Evolutionary conservation across 2,888 invertebrate species (phyloP).

Genomic region (Polymixis flavicincta): DNA sequence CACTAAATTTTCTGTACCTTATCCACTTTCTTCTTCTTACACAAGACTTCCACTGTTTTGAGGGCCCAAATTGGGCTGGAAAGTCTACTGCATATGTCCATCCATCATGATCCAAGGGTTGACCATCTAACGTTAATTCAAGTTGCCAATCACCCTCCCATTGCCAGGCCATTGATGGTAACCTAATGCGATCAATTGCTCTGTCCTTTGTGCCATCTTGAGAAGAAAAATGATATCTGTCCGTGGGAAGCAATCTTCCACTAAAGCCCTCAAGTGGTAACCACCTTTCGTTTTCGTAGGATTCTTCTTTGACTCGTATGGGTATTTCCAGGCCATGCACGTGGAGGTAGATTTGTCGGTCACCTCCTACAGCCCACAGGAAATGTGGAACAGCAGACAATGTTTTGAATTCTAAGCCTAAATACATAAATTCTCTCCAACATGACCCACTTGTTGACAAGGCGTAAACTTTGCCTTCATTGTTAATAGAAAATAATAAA

Average conservation of each 20-base stretch:
- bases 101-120: conserved; percentile 96
- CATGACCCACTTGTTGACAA: conserved; percentile 95
- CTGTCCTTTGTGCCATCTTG: conserved; percentile 95
- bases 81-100: conserved; percentile 99
- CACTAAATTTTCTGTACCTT: conserved; percentile 96
- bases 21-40: conserved; percentile 97
- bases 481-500: conserved; percentile 95
- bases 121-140: conserved; percentile 95
- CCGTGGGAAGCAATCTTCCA: conserved; percentile 95
- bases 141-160: conserved; percentile 99
- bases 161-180: conserved; percentile 98
- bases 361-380: conserved; percentile 98
- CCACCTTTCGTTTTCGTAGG: conserved; percentile 98
- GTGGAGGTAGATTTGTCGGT: conserved; percentile 97
- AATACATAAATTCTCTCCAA: conserved; percentile 96
- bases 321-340: conserved; percentile 97
- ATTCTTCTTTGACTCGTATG: conserved; percentile 96
- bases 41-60: conserved; percentile 97
- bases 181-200: conserved; percentile 94
- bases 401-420: conserved; percentile 97
- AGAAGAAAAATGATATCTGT: conserved; percentile 96
- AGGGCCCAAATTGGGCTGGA: conserved; percentile 94
- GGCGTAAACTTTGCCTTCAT: conserved; percentile 96
- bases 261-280: conserved; percentile 97
- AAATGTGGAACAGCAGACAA: conserved; percentile 96